Evolutionary conservation across 2,113 vertebrate species (phyloP).

Genomic region (Mustela nigripes): DNA sequence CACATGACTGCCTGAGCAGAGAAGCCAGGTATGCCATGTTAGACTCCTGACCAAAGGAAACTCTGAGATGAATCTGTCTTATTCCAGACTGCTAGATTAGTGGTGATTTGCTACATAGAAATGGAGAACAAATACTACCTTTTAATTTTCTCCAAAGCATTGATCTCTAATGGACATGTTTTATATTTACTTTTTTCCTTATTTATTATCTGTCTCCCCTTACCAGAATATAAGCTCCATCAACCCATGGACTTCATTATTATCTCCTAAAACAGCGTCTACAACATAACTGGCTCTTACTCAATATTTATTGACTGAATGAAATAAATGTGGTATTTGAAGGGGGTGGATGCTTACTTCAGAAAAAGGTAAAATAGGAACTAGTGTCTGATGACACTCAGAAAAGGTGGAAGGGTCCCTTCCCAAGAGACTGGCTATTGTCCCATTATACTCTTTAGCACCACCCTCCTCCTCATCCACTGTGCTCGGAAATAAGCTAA

Average conservation of each 20-base stretch:
- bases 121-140: not conserved
- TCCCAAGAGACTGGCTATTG: not conserved
- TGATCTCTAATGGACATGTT: not conserved
- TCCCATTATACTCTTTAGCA: not conserved
- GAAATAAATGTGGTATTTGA: not conserved
- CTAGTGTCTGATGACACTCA: not conserved
- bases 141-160: not conserved
- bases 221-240: not conserved
- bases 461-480: not conserved
- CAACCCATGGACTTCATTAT: not conserved
- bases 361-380: not conserved
- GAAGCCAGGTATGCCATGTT: not conserved
- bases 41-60: not conserved
- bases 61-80: not conserved
- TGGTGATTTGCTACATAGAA: not conserved
- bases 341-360: not conserved
- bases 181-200: not conserved
- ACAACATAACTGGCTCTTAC: not conserved
- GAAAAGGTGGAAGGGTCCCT: not conserved
- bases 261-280: not conserved
- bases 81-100: not conserved
- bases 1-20: not conserved
- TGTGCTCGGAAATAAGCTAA: not conserved
- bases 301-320: not conserved
- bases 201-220: not conserved